Evolutionary conservation across 2,888 invertebrate genomes (phyloP).

Genomic region (Dicranocentrus wangi): DNA sequence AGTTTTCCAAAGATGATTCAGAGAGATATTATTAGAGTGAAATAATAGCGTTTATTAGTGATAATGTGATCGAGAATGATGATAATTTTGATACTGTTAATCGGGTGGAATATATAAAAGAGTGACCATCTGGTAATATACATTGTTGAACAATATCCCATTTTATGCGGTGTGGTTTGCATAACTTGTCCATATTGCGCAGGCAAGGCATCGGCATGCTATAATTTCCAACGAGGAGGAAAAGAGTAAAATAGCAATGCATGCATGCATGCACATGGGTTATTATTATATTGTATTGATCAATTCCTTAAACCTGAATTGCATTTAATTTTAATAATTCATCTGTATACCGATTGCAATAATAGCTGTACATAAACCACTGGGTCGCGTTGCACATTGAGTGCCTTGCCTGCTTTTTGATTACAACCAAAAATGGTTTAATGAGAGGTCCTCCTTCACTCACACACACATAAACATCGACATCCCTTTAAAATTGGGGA

Average conservation of each 20-base stretch:
- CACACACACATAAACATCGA: too few species aligned
- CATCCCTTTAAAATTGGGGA: too few species aligned
- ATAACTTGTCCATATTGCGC: not conserved
- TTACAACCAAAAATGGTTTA: too few species aligned
- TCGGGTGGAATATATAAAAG: not conserved
- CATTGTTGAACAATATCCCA: not conserved
- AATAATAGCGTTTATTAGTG: slow-evolving; percentile 35
- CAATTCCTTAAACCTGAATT: too few species aligned
- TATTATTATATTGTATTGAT: not conserved
- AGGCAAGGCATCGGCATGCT: not conserved
- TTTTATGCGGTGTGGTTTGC: not conserved
- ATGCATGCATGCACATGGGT: slow-evolving; percentile 2
- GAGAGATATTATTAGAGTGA: slow-evolving; percentile 15
- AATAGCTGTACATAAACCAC: too few species aligned
- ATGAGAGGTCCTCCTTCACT: too few species aligned
- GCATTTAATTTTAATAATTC: too few species aligned
- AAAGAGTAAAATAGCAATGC: not conserved
- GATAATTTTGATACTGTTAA: slow-evolving; percentile 33
- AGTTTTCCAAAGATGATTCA: not conserved
- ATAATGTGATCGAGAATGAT: slow-evolving; percentile 35
- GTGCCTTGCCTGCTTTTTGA: too few species aligned
- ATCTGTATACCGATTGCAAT: too few species aligned
- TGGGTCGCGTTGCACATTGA: too few species aligned
- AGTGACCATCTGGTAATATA: too few species aligned
- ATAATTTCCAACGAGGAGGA: not conserved